Percentiles rank a stretch among this genome's conserved stretches.
These are phyloP conservation scores for Zapornia atra DNA, from an alignment of 2,113 vertebrate genomes.

Conservation along the genomic window DNA sequence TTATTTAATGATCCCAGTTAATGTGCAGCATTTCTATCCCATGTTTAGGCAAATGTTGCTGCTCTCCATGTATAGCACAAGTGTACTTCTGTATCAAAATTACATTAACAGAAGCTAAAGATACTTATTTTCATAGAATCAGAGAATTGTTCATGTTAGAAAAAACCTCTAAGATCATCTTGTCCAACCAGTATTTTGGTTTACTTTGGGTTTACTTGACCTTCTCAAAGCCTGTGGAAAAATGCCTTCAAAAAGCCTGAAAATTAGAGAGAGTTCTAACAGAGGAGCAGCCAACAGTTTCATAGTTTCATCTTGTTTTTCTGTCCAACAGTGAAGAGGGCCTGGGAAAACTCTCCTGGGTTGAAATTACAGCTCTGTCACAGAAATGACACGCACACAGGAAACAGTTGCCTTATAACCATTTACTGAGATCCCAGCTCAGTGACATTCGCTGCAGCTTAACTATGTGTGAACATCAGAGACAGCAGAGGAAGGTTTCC, in stretches of 20 bases:
- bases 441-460: neutral
- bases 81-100: neutral
- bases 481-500: neutral
- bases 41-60: neutral
- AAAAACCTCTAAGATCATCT: too few relatives aligned
- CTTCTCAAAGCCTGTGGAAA: neutral
- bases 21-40: neutral
- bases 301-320: neutral
- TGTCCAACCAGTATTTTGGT: too few relatives aligned
- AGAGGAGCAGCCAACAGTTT: neutral
- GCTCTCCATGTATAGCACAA: neutral
- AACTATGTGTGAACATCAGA: neutral
- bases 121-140: neutral
- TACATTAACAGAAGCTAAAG: neutral
- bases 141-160: too few relatives aligned
- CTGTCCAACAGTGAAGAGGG: neutral
- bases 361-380: conserved; percentile 16
- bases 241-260: neutral
- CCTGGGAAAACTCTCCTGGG: conserved; percentile 11
- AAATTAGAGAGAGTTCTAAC: neutral
- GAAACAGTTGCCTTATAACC: neutral
- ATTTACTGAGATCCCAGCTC: neutral
- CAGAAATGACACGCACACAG: neutral
- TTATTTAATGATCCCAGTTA: neutral
- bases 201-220: neutral